Percentiles rank a stretch among this genome's conserved stretches.
Evolutionary conservation across 2,113 vertebrate genomes (phyloP).

Genomic region (Elephantulus edwardii): DNA sequence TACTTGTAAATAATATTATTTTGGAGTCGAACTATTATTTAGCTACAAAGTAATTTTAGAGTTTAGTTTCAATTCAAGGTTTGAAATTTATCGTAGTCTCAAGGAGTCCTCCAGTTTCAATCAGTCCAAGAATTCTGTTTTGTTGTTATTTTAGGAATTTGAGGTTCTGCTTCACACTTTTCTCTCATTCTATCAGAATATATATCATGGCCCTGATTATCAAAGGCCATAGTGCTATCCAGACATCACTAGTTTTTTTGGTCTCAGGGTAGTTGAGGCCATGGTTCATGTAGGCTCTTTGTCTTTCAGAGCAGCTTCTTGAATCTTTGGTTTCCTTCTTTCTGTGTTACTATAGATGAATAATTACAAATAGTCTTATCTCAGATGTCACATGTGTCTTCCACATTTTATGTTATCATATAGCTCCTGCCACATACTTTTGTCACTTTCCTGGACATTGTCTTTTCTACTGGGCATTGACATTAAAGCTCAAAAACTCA

Average conservation of each 20-base stretch:
- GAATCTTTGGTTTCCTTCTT: neutral
- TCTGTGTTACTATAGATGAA: neutral
- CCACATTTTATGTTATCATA: neutral
- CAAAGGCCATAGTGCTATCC: neutral
- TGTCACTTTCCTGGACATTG: neutral
- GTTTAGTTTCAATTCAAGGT: neutral
- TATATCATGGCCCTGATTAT: neutral
- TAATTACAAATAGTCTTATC: neutral
- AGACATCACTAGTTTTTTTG: neutral
- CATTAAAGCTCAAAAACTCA: neutral
- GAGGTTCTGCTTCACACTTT: neutral
- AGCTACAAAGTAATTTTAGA: neutral
- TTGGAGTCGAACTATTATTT: neutral
- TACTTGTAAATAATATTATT: no score
- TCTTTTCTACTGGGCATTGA: neutral
- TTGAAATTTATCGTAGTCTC: neutral
- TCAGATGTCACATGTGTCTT: neutral
- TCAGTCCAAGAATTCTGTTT: neutral
- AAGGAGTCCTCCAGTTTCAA: neutral
- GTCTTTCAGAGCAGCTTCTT: neutral
- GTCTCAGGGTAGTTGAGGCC: neutral
- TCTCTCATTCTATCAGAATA: neutral
- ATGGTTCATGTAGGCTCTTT: neutral
- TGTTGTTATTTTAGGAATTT: neutral
- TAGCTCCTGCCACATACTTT: neutral